Base-by-base conservation (phyloP, 2,888 invertebrate species). In the Lepidocyrtinus sp. region DNA sequence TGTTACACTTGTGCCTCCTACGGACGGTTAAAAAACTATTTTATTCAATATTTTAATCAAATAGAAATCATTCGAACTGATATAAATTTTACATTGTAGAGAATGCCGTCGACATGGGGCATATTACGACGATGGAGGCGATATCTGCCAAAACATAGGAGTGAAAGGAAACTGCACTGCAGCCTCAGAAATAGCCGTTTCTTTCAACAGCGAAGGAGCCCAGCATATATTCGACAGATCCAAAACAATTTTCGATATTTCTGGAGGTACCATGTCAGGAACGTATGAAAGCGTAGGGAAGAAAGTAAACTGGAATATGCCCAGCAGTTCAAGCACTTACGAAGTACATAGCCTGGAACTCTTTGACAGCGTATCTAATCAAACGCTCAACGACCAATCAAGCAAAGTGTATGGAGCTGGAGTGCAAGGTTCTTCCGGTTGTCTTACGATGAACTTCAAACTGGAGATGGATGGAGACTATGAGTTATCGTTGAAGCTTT, bases 401-500 rank as follows among this genome's bases (percentile, higher is more conserved):
- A 55, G 5, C 2, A 7, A 55, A 3, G 9, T 55, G 55, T 55
- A 55, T n/a, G 55, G 9, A 55, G 2, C 2, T n/a, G 17, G 55
- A 2, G 5, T 55, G 5, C 9, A 5, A 2, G 5, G 9, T n/a
- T 3, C 3, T 17, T 3, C 9, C 9, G n/a, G 9, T 17, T 55
- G 55, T 55, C 17, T 55, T 2, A 55, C 9, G 9, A n/a, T 55
- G 2, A 15, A n/a, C 2, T 55, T 55, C n/a, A 2, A 12, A 3
- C 3, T 55, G 2, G 2, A 7, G 2, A 7, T n/a, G 17, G 55
- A 55, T 55, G 55, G 55, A 5, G 55, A 55, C 17, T 55, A 55
- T n/a, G 55, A 55, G n/a, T 55, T 55, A 2, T 55, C 55, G 9
- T 5, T 55, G 55, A 55, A 55, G 55, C n/a, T 55, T n/a, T n/a